Base-by-base conservation (phyloP, 1,140 invertebrate genomes). In the Tribolium castaneum region DNA sequence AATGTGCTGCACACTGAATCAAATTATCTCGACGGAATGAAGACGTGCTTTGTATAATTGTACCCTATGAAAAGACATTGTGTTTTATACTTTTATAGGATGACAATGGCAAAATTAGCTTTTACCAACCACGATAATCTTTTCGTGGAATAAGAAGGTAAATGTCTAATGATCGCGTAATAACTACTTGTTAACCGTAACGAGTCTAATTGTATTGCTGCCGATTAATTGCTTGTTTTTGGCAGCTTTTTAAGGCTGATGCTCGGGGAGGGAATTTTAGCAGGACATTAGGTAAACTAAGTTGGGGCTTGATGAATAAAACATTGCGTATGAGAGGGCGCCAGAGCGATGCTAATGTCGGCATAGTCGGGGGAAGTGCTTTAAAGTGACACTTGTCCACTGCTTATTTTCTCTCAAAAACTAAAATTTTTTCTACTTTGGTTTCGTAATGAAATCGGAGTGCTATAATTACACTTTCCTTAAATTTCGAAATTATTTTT, bases 1-100 rank as follows among this genome's bases (percentile, higher is more conserved):
- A 66, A 66, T 66, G 59, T 66, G 59, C 14, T 66, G 59, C 59
- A 66, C 59, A 66, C 59, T 22, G 59, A 66, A 66, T 66, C 59
- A 66, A 66, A 66, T 66, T 66, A 66, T 66, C 59, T 39, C 59
- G 59, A 35, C 59, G 59, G 59, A 35, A 66, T 66, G 59, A 66
- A 66, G 59, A 66, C 59, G 59, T 66, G 59, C 59, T 66, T 66
- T 66, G 59, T 66, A 66, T 66, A 66, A 66, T 66, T 66, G 59
- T 30, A 35, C 10, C 35, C 59, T 30, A 66, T 66, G 59, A 66
- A 66, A 66, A 66, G 30, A 66, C 59, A 66, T 35, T 66, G 59
- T 66, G 59, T 66, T 66, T 66, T 35, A 66, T 66, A 66, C 59
- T 66, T 34, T 66, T 66, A 66, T 35, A 12, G 59, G 59, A 66